These are phyloP conservation scores for Alviniconcha marisindica DNA, from an alignment of 1,140 invertebrate species.

Conservation along the genomic window DNA sequence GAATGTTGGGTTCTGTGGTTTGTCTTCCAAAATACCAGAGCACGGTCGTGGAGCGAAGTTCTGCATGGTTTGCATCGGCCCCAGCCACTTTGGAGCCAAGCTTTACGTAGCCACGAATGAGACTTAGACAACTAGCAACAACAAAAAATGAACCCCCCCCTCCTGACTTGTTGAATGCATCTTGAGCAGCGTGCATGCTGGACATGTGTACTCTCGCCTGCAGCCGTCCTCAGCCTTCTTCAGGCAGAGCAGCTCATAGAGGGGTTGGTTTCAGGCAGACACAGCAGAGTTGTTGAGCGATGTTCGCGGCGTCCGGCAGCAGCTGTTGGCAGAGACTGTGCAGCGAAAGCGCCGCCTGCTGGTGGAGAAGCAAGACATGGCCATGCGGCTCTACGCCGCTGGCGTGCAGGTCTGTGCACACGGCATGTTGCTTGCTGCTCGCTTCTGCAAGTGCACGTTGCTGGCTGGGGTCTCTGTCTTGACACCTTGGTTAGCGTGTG, in stretches of 20 bases:
- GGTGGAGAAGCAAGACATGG: conserved; percentile 64
- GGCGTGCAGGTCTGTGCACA: conserved; percentile 62
- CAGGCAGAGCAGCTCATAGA: no score
- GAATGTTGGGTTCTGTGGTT: no score
- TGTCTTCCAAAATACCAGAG: no score
- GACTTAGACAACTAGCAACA: no score
- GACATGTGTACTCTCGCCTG: not conserved
- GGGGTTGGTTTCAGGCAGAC: conserved; percentile 61
- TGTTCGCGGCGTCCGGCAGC: conserved; percentile 58
- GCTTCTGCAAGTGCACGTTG: no score
- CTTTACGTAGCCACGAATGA: no score
- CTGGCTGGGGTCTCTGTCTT: no score
- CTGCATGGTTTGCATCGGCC: not conserved
- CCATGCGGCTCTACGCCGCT: conserved; percentile 60
- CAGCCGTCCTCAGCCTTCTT: not conserved
- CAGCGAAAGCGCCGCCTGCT: conserved; percentile 57
- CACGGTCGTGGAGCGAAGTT: not conserved
- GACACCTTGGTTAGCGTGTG: no score
- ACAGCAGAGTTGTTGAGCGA: conserved; percentile 65
- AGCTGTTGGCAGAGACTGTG: conserved; percentile 55
- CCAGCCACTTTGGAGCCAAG: no score
- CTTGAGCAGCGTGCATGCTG: no score
- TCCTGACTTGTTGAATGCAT: no score
- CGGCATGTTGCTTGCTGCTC: not conserved
- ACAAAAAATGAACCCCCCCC: no score